Conservation (phyloP, 2,888 invertebrate genomes). For the Dryocosmus kuriphilus region DNA sequence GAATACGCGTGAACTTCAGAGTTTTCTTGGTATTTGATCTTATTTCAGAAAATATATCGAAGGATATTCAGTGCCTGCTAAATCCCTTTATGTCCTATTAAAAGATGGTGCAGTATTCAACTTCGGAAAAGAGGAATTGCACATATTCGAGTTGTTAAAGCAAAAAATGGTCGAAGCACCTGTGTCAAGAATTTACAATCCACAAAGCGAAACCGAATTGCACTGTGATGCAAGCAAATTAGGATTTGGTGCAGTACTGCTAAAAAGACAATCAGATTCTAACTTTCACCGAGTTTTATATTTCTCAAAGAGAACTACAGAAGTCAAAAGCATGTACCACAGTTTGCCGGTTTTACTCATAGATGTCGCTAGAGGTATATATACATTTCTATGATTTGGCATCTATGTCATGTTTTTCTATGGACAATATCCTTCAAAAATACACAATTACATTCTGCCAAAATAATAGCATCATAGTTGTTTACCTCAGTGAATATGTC, state of each 20-base stretch:
- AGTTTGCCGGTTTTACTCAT: no score
- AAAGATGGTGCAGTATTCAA: background rate
- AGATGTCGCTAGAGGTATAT: no score
- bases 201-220: constrained; percentile 33
- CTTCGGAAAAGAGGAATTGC: constrained; percentile 56
- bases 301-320: constrained; percentile 63
- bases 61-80: background rate
- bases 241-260: constrained; percentile 65
- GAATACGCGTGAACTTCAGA: background rate
- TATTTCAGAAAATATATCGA: background rate
- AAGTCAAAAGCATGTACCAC: constrained; percentile 60
- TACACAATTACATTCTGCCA: no score
- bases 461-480: no score
- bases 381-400: no score
- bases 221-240: constrained; percentile 56
- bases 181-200: constrained; percentile 32
- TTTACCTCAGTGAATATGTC: no score
- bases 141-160: constrained; percentile 50
- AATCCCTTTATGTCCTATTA: background rate
- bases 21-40: background rate
- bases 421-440: no score
- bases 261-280: constrained; percentile 62
- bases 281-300: constrained; percentile 63
- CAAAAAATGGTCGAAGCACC: constrained; percentile 6
- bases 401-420: no score